Percentiles rank a stretch among this genome's conserved stretches.
phyloP scores from a whole-genome alignment of 2,797 vertebrate genomes.

The Sebastes minor region DNA sequence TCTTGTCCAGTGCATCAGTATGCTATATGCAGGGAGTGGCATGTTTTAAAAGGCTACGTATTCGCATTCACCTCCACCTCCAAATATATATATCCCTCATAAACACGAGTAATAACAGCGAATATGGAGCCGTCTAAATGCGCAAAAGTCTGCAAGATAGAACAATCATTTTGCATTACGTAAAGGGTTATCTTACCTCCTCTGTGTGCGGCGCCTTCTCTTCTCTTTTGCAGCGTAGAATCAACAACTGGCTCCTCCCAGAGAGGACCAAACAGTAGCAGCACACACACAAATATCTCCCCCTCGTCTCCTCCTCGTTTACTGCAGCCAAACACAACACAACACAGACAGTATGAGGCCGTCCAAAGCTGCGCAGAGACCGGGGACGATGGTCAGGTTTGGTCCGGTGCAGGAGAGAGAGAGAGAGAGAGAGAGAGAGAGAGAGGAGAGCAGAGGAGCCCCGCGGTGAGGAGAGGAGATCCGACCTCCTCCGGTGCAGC shows the following conservation, averaged over 20 bases:
- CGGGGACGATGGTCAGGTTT: neutral
- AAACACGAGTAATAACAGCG: neutral
- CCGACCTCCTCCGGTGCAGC: neutral
- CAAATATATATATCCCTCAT: neutral
- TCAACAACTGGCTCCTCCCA: conserved; percentile 82
- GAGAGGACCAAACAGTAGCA: conserved; percentile 66
- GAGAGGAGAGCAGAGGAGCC: conserved; percentile 36
- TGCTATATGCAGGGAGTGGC: conserved; percentile 85
- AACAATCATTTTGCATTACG: conserved; percentile 59
- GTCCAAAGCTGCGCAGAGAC: conserved; percentile 17
- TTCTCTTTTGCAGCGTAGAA: conserved; percentile 65
- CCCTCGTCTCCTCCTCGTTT: conserved; percentile 25
- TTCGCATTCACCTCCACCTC: conserved; percentile 57
- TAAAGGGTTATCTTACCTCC: conserved; percentile 74
- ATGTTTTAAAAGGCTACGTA: conserved; percentile 69
- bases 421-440: neutral
- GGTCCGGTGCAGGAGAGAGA: conserved; percentile 18
- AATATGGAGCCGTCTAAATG: neutral
- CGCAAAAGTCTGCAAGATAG: conserved; percentile 32
- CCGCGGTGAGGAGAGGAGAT: conserved; percentile 44
- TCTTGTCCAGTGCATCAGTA: conserved; percentile 71
- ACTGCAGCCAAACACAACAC: conserved; percentile 53
- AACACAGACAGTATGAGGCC: conserved; percentile 19
- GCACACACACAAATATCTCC: conserved; percentile 39
- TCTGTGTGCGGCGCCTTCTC: conserved; percentile 68